Evolutionary conservation across 2,113 vertebrate genomes (phyloP), one percentile per base, ranked within the genome.

Genomic region (Anser cygnoides): DNA sequence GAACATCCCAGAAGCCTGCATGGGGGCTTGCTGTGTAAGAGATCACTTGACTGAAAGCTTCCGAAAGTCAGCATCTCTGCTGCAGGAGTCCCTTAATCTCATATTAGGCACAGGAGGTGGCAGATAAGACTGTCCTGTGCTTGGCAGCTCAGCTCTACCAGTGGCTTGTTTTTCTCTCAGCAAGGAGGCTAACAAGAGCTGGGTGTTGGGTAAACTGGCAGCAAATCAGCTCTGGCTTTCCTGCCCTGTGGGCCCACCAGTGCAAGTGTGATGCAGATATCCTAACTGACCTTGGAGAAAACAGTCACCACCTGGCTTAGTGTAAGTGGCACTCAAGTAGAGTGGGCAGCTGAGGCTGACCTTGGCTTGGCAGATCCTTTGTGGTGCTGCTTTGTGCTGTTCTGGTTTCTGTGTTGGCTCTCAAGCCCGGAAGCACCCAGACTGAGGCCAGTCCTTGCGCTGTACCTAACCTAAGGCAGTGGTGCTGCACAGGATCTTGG

Each of bases 371-470:
- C 35, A 62, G 35, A 33, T 57, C 31, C 10, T 0, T 0, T 13
- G 15, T 4, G 21, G 10, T 70, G 61, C 7, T 9, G 6, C 26
- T n/a, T 31, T 22, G 14, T 50, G 79, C n/a, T 68, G 46, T 26
- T 44, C 33, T 19, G 46, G 13, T 2, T 26, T 79, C 57, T 94
- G 35, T 35, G 5, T 31, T 68, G 52, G 23, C 57, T 84, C 6
- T 7, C 0, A 2, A 76, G 57, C 57, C 35, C 4, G 11, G 8
- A 2, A 31, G 44, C 3, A 6, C 18, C 5, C 5, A 15, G 65
- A 3, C 17, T 61, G 33, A 52, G 39, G 12, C 19, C 59, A 77
- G 18, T n/a, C 11, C 11, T 29, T 43, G 1, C 2, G 0, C 0
- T 28, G 13, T 8, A 5, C 23, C 5, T 35, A 29, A 28, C 4